These are phyloP conservation scores for Panulirus ornatus DNA, from an alignment of 1,140 invertebrate species.

Conservation along the genomic window DNA sequence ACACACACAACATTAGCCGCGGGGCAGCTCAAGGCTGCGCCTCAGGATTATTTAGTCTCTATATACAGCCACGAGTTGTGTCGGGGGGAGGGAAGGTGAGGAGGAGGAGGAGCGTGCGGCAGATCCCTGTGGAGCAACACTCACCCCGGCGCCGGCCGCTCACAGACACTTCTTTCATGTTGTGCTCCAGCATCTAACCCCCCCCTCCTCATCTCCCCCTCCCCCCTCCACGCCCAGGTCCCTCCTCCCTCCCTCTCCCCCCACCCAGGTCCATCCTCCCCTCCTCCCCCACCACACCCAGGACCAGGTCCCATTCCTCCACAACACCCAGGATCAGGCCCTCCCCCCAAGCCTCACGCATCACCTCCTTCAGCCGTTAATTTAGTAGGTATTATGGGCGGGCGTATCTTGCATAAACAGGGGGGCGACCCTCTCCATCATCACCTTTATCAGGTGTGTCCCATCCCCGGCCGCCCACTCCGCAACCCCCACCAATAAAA, in stretches of 20 bases:
- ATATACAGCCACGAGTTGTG: too few relatives aligned
- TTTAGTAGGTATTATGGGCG: neutral
- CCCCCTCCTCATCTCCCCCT: neutral
- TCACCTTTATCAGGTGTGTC: neutral
- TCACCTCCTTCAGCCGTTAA: neutral
- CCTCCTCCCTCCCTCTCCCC: neutral
- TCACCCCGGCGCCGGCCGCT: slow-evolving; percentile 1
- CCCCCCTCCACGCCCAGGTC: neutral
- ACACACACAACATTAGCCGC: too few relatives aligned
- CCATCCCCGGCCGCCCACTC: neutral
- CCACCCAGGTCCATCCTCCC: neutral
- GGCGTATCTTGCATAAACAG: slow-evolving; percentile 20
- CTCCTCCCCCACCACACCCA: neutral
- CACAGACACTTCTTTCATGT: neutral
- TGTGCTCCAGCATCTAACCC: neutral
- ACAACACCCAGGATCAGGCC: neutral
- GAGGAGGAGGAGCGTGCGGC: slow-evolving; percentile 19
- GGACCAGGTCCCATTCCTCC: neutral
- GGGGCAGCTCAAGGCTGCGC: too few relatives aligned
- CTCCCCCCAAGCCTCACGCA: neutral
- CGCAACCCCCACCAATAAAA: neutral
- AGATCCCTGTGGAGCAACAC: slow-evolving; percentile 4
- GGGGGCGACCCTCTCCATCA: neutral
- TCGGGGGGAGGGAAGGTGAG: neutral
- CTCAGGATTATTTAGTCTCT: too few relatives aligned